These are phyloP conservation scores for Oscheius sp. DNA, from an alignment of 2,888 invertebrate genomes.

Conservation along the genomic window DNA sequence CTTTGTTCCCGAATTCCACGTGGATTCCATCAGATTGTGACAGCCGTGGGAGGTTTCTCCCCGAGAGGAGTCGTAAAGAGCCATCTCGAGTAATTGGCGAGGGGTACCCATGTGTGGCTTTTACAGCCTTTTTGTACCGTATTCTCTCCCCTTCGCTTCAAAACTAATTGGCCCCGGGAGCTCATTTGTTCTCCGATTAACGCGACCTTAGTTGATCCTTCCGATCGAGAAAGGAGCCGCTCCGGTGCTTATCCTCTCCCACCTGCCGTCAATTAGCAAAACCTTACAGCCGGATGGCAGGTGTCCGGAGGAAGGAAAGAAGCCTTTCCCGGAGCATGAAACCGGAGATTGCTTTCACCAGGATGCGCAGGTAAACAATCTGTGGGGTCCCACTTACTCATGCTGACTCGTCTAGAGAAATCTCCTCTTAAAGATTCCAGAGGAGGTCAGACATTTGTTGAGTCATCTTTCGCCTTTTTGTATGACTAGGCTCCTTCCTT, in stretches of 20 bases:
- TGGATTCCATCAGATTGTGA: too few relatives aligned
- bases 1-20: neutral
- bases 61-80: neutral
- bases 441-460: too few relatives aligned
- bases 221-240: conserved; percentile 18
- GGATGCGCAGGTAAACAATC: conserved; percentile 16
- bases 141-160: neutral
- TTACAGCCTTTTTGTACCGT: conserved; percentile 22
- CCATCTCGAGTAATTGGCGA: conserved; percentile 16
- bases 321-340: conserved; percentile 7
- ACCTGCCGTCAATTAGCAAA: conserved; percentile 27
- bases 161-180: conserved; percentile 13
- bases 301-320: conserved; percentile 8
- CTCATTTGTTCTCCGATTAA: conserved; percentile 22
- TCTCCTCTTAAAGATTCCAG: too few relatives aligned
- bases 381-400: too few relatives aligned
- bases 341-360: neutral
- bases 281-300: conserved; percentile 27
- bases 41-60: too few relatives aligned
- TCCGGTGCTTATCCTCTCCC: conserved; percentile 6
- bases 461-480: neutral
- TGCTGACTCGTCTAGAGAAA: too few relatives aligned
- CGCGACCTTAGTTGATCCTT: conserved; percentile 24
- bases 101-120: conserved; percentile 21
- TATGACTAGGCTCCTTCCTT: neutral